Base-by-base conservation (phyloP, 1,140 invertebrate genomes). In the Drosophila gunungcola region DNA sequence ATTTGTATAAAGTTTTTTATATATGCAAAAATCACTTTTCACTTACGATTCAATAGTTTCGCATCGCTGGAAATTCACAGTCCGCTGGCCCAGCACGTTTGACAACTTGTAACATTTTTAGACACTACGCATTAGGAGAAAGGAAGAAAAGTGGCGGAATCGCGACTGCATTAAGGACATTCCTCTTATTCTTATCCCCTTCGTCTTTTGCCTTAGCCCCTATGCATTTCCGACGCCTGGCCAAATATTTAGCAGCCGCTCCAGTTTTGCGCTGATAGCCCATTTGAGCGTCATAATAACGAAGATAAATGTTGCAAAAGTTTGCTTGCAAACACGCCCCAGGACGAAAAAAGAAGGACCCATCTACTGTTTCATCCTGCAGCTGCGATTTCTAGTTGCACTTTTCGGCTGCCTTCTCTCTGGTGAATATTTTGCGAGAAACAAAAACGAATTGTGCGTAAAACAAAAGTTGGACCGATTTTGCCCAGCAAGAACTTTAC, bases 241-340 rank as follows among this genome's bases (percentile, higher is more conserved):
- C 58, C 83, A 86, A 86, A 86, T 86, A 88, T 88, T 88, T 79
- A 86, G 86, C 75, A 79, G 82, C 67, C 65, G 80, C 76, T 89
- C 75, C 54, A 75, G 53, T 83, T 77, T 69, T 57, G 51, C 77
- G 84, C 80, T 88, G 84, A 88, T 88, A 88, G 84, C 84, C 80
- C 84, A 83, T 88, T 88, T 77, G 84, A 88, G 84, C 84, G 84
- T 89, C 84, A 88, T 88, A 89, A 88, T 88, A 88, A 88, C 84
- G 84, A 88, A 89, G 84, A 88, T 88, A 88, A 88, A 88, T 88
- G 84, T 84, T 74, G 73, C 73, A 52, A 83, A 88, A 88, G 63
- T 88, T 88, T 83, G 67, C 77, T 64, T 11, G 42, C 73, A 89
- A 89, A 73, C 63, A 83, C 61, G 77, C 62, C 52, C 55, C 67